Base-by-base conservation (phyloP, 2,113 vertebrate species). In the Romanogobio albipinnatus region DNA sequence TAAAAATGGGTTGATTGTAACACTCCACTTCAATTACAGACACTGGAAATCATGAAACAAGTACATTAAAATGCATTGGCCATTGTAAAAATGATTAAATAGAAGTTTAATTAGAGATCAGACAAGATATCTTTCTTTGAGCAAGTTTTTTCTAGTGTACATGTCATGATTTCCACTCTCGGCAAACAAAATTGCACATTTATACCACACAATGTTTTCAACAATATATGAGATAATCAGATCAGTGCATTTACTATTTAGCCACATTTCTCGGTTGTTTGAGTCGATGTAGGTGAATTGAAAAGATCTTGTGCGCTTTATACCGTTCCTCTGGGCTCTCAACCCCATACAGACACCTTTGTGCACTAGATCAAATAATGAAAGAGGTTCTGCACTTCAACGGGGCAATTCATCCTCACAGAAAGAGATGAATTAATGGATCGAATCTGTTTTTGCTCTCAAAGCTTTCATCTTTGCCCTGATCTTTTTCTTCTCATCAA, bases 381-480 rank as follows among this genome's bases (percentile, higher is more conserved):
- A 79, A 79, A 79, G 85, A 85, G 49, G 24, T 64, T 64, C 68
- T 33, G 83, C 61, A 76, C 85, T 85, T 83, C 83, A 87, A 13
- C 66, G 0, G 59, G 15, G 39, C 85, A 85, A 83, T 89, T 89
- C 85, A 89, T 87, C 83, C 66, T 45, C 51, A 58, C 76, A 77
- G 78, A 84, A 87, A 83, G 76, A 83, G 58, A 83, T 76, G 49
- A 79, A 87, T 89, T 73, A 83, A 89, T 87, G 53, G 43, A 76
- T 76, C 51, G 51, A 83, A 83, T 83, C 80, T 84, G 88, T 80
- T 87, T 89, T 81, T 87, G 86, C 88, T 89, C 83, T 81, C 33
- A 11, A 14, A 33, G 80, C 86, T 87, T 89, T 89, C 76, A 87
- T 89, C 86, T 87, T 56, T 87, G 76, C 86, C 83, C 82, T n/a